These are phyloP conservation scores for Scopus umbretta DNA, from an alignment of 2,113 vertebrate species.

Conservation along the genomic window DNA sequence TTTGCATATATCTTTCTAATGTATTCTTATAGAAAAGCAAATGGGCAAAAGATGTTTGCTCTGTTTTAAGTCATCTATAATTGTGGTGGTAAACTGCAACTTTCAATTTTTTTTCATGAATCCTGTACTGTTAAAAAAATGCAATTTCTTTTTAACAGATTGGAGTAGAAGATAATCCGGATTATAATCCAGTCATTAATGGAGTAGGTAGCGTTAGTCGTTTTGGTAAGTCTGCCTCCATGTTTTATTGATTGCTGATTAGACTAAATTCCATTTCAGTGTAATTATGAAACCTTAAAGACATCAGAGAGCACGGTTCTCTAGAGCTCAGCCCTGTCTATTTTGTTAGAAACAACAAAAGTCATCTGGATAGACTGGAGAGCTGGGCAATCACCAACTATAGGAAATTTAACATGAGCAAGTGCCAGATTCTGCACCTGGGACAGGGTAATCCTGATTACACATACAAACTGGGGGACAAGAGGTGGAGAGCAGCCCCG, in stretches of 20 bases:
- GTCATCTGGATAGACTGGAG: neutral
- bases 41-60: neutral
- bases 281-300: neutral
- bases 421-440: neutral
- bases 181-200: conserved; percentile 83
- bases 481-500: neutral
- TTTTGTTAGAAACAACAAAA: neutral
- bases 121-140: neutral
- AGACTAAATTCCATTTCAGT: neutral
- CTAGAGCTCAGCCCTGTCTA: neutral
- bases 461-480: rapidly evolving
- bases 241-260: neutral
- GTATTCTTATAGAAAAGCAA: conserved; percentile 1
- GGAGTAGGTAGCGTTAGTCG: conserved; percentile 87
- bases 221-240: conserved; percentile 77
- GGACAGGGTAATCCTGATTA: neutral
- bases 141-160: conserved; percentile 74
- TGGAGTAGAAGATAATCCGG: conserved; percentile 82
- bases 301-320: neutral
- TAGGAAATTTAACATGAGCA: neutral
- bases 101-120: neutral
- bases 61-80: neutral
- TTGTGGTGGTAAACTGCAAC: neutral
- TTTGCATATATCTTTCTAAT: neutral
- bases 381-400: neutral